Evolutionary conservation across 1,140 invertebrate species (phyloP), one percentile per base, ranked within the genome.

Genomic region (Drosophila ficusphila): DNA sequence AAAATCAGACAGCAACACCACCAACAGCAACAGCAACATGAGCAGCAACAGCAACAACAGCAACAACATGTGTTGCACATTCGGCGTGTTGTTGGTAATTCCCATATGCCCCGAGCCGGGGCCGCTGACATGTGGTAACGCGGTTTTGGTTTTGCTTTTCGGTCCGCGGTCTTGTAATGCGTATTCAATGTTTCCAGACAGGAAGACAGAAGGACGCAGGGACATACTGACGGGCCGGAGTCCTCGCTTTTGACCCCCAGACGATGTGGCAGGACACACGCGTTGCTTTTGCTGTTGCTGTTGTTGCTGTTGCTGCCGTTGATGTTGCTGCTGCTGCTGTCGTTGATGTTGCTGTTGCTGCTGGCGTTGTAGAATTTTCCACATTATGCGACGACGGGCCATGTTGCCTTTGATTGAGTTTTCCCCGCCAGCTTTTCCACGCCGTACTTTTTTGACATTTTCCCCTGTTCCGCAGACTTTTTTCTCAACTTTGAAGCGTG

Each of bases 361-460:
- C 16, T 34, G 46, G 4, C 36, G 44, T 36, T 27, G 69, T 33
- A 71, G 56, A 79, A 48, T 79, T 79, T 79, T 79, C 78, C 81
- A 79, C 81, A 85, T 85, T 85, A 85, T 85, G 76, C 81, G 61
- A 65, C 39, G 56, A 44, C 36, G 74, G 81, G 56, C 76, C 82
- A 81, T 86, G 81, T 81, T 53, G 76, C 81, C 76, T 81, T 88
- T 86, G 79, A 86, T 85, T 85, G 79, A 85, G 81, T 86, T 85
- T 85, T 65, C 65, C 53, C 57, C 31, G 61, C 39, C 81, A 85
- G 81, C 79, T 86, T 85, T 85, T 76, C 81, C 69, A 33, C 42
- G 62, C 54, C 44, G 67, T 72, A 53, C 70, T 76, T 76, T 81
- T 81, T 81, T 81, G 77, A 81, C 75, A 78, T 83, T 71, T 83